Base-by-base conservation (phyloP, 2,888 invertebrate genomes). In the Drosophila hawaiiensis region DNA sequence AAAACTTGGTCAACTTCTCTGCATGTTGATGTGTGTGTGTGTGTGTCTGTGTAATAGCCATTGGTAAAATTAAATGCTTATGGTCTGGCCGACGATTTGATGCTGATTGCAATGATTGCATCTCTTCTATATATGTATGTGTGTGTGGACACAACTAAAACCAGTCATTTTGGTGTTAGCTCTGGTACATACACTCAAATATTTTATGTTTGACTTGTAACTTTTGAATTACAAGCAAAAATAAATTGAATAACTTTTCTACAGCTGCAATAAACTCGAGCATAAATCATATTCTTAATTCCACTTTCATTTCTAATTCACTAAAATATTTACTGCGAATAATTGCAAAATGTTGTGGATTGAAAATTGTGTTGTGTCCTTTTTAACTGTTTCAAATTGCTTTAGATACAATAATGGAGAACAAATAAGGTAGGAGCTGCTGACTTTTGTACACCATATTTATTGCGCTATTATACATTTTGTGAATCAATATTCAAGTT, bases 1-100 rank as follows among this genome's bases (percentile, higher is more conserved):
- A 89, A 85, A 84, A 86, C 87, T 86, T 89, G 84, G 76, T 75
- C 84, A 84, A 84, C 82, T 83, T 75, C 3, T 63, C 54, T 63
- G 49, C 39, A 22, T 5, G 29, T 47, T 35, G 43, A 35, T 14
- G 25, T 50, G 16, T 63, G 50, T 54, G 50, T 54, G 25, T 43
- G 52, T 19, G 37, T 9, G 47, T 55, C 25, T 68, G 28, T 37
- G 52, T 76, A 75, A 72, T 77, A 61, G 61, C 47, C 64, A 25
- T 56, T 64, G 63, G 60, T 69, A 66, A 67, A 52, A 69, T 68
- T 69, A 59, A 82, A 71, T 83, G 68, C 58, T 73, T 56, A 63
- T 60, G 58, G 56, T 28, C 53, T 31, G 55, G 50, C 43, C 60
- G 52, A 68, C 68, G 71, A 61, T 68, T 73, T 73, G 56, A 75